Conservation (phyloP, 2,113 vertebrate genomes). For the Cololabis saira region DNA sequence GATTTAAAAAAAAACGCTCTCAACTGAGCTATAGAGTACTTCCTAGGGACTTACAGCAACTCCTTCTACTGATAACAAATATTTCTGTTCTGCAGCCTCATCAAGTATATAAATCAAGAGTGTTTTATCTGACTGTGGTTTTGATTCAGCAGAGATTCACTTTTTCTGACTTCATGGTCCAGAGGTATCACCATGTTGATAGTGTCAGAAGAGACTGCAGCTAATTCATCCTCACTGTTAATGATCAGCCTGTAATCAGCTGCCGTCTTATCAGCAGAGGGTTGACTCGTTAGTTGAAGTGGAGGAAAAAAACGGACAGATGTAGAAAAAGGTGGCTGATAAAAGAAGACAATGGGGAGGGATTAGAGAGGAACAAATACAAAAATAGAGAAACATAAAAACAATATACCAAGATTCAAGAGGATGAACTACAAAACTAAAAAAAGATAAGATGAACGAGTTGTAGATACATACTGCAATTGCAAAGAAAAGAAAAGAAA, state of each 20-base stretch:
- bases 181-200: not conserved
- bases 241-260: conserved; percentile 15
- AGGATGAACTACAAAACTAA: not conserved
- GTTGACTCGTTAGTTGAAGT: not conserved
- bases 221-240: not conserved
- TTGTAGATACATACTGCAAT: not conserved
- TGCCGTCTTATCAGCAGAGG: conserved; percentile 8
- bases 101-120: not conserved
- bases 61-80: too few relatives aligned
- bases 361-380: too few relatives aligned
- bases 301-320: not conserved
- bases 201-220: not conserved
- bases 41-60: too few relatives aligned
- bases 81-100: not conserved
- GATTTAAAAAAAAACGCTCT: too few relatives aligned
- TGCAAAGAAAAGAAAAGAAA: fast-evolving
- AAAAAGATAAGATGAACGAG: not conserved
- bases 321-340: not conserved
- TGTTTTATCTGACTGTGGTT: not conserved
- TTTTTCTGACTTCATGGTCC: conserved; percentile 1
- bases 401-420: not conserved
- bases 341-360: too few relatives aligned
- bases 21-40: too few relatives aligned
- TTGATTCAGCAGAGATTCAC: not conserved
- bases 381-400: not conserved